These are phyloP conservation scores for Crenichthys baileyi DNA, from an alignment of 2,797 vertebrate species.

Conservation along the genomic window DNA sequence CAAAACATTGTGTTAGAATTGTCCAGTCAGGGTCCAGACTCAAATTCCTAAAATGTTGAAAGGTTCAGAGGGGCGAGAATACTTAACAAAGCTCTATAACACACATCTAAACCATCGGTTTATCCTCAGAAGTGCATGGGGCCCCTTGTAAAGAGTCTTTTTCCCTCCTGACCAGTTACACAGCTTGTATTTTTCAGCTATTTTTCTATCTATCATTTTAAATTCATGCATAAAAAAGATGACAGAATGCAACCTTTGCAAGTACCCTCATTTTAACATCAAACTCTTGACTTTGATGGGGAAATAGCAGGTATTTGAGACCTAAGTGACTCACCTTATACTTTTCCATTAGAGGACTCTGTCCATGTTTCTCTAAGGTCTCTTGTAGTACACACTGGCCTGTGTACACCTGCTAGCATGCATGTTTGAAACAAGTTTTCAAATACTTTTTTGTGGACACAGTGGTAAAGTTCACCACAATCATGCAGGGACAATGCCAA, in stretches of 20 bases:
- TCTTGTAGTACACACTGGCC: conserved; percentile 9
- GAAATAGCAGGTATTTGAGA: conserved; percentile 44
- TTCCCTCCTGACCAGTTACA: conserved; percentile 19
- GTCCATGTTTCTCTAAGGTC: conserved; percentile 28
- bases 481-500: neutral
- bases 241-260: conserved; percentile 19
- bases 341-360: conserved; percentile 32
- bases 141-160: conserved; percentile 24
- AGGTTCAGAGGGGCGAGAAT: neutral
- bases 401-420: neutral
- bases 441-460: neutral
- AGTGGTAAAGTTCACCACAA: neutral
- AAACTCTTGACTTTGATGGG: conserved; percentile 37
- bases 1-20: neutral
- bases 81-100: conserved; percentile 11
- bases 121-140: conserved; percentile 38
- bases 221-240: conserved; percentile 9
- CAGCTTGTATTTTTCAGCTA: conserved; percentile 43
- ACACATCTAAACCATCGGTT: conserved; percentile 48
- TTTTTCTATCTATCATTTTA: conserved; percentile 36
- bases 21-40: neutral
- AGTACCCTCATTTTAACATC: conserved; percentile 12
- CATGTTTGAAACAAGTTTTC: conserved; percentile 12
- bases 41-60: neutral
- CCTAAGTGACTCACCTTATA: conserved; percentile 47